phyloP scores from a whole-genome alignment of 1,140 invertebrate genomes.

The Drosophila saltans region DNA sequence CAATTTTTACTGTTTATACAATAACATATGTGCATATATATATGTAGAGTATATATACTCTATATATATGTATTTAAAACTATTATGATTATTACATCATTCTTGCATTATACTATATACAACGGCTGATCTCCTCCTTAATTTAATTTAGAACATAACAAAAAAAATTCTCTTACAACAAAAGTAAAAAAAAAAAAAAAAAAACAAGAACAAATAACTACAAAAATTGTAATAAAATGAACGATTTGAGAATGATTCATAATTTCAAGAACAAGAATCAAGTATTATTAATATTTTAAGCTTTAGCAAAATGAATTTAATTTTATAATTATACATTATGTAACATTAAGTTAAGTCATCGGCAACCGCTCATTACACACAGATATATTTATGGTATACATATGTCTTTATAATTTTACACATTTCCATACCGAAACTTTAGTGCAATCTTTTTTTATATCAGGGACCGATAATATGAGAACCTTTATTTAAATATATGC shows the following conservation, averaged over 20 bases:
- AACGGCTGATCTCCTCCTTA: constrained; percentile 76
- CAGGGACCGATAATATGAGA: not conserved
- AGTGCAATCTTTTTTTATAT: constrained; percentile 55
- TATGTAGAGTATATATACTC: not conserved
- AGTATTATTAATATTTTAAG: constrained; percentile 78
- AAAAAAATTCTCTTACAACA: constrained; percentile 7
- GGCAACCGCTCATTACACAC: constrained; percentile 23
- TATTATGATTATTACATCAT: constrained; percentile 36
- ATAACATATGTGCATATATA: not conserved
- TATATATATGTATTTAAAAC: constrained; percentile 4
- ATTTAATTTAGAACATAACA: constrained; percentile 62
- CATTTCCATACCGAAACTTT: constrained; percentile 14
- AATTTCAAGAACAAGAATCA: constrained; percentile 46
- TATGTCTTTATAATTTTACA: not conserved
- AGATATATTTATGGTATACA: constrained; percentile 18
- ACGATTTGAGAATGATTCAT: constrained; percentile 45
- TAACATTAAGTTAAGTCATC: constrained; percentile 6
- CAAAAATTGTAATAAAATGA: constrained; percentile 63
- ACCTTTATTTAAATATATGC: not conserved
- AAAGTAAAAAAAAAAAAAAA: not conserved
- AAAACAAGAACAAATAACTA: constrained; percentile 7
- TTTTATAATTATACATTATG: constrained; percentile 28
- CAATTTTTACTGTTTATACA: constrained; percentile 1
- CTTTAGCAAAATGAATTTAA: constrained; percentile 68
- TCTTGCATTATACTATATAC: constrained; percentile 58